Base-by-base conservation (phyloP, 2,113 vertebrate genomes). In the Telmatochromis brachygnathus region DNA sequence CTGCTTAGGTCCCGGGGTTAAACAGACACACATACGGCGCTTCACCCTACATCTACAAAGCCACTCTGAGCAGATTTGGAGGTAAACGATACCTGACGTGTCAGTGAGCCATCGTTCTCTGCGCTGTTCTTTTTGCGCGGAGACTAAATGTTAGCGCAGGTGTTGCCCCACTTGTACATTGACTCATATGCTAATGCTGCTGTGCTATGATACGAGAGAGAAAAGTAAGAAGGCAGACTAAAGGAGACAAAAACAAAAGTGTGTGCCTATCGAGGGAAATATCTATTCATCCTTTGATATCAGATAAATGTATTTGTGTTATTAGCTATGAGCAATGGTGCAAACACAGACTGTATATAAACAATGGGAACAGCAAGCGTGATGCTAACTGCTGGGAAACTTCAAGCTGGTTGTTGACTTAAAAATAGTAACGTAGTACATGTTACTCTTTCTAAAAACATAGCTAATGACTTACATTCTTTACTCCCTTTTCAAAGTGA, bases 111-210 rank as follows among this genome's bases (percentile, higher is more conserved):
- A 5, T 83, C 70, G 83, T 62, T 82, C 23, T 7, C 88, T 5
- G 53, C 19, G 14, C 42, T 87, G 70, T 47, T 77, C 73, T 45
- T 84, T 88, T 73, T 45, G 7, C 51, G 1, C 11, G 23, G 80
- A 84, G 53, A 58, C 53, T 83, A 79, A 88, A 88, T 13, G 19
- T 19, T 10, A 3, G 53, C 17, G 39, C 81, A 10, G 30, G 37
- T 73, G 87, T 88, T 17, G 35, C 91, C 87, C 91, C 85, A 86
- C 85, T 89, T 81, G 56, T 79, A 54, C 54, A 79, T 81, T 33
- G 85, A 94, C 85, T 93, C 91, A 65, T 84, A 62, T 84, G 88
- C 62, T 83, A 81, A 94, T 88, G 1, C 73, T 28, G 15, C 45
- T 47, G 58, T 3, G 7, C 53, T 26, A 21, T 5, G 14, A 65